Base-by-base conservation (phyloP, 2,888 invertebrate species). In the Exephanes ischioxanthus region DNA sequence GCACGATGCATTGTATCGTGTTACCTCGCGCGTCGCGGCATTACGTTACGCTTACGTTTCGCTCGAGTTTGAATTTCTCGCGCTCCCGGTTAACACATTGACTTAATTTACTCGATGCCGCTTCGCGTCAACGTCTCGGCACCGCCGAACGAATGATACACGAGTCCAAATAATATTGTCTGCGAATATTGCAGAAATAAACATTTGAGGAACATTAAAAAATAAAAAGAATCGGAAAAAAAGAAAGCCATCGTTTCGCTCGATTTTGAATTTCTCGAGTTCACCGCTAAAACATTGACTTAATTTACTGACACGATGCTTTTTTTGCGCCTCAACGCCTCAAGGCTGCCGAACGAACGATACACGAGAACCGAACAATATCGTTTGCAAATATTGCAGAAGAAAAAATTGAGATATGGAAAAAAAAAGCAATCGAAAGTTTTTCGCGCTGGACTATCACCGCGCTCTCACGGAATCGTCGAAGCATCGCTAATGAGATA, bases 31-130 rank as follows among this genome's bases (percentile, higher is more conserved):
- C 53, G n/a, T 26, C 53, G 22, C 30, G 53, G 71, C 30, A 70
- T 81, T 48, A 68, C 68, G 80, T 70, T 80, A 58, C 75, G 81
- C 75, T 81, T 53, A 75, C 75, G 70, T 81, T 81, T 81, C 48
- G 71, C 81, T 37, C 53, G 19, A 14, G 70, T 71, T 19, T 37
- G 63, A 53, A 80, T 71, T 72, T 41, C 66, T 3, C 72, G 72
- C 33, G 41, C 19, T 66, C 53, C 16, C 48, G 33, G 33, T 33
- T 63, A 30, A 6, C 33, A n/a, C 30, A 33, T 33, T 63, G n/a
- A 11, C 63, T 33, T 33, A 6, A 33, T 63, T 63, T n/a, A 63
- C 16, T 16, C 63, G n/a, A 63, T 63, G 63, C 63, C 3, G 63
- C 5, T 16, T 63, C 16, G 63, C 33, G 7, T 33, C 58, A 26